Evolutionary conservation across 1,140 invertebrate genomes (phyloP).

Genomic region (Macrosteles quadrilineatus): DNA sequence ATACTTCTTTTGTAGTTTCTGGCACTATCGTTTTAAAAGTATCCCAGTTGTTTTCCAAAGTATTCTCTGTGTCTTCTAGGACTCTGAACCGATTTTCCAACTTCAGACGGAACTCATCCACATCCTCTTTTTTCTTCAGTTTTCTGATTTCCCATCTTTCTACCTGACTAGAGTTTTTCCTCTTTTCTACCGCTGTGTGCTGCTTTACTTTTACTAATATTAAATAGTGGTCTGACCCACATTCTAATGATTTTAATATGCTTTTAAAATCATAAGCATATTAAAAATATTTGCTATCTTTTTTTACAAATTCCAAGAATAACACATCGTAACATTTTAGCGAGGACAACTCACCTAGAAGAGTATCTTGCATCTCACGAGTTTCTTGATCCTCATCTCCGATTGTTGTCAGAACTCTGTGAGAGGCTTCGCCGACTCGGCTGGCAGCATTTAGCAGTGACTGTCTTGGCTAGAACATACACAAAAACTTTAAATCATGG

Average conservation of each 20-base stretch:
- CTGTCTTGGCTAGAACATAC: constrained; percentile 73
- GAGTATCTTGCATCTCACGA: constrained; percentile 79
- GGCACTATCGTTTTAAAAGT: neutral
- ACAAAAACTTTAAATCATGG: constrained; percentile 35
- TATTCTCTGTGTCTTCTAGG: neutral
- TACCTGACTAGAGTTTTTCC: neutral
- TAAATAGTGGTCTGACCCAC: constrained; percentile 35
- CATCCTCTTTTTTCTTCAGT: neutral
- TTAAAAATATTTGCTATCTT: too few relatives aligned
- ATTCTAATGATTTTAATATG: too few relatives aligned
- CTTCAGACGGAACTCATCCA: neutral
- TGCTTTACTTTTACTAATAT: constrained; percentile 29
- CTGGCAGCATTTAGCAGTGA: constrained; percentile 92
- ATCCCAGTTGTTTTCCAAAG: constrained; percentile 9
- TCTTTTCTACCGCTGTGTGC: constrained; percentile 6
- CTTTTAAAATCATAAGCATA: too few relatives aligned
- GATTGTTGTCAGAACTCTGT: constrained; percentile 91
- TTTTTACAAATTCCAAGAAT: too few relatives aligned
- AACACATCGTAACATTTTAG: too few relatives aligned
- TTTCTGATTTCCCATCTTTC: neutral
- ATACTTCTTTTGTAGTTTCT: neutral
- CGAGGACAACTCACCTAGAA: constrained; percentile 55
- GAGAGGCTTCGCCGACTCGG: constrained; percentile 93
- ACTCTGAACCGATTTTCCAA: neutral
- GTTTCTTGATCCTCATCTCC: constrained; percentile 85